Evolutionary conservation across 2,888 invertebrate species (phyloP).

Genomic region (Tanypteryx hageni): DNA sequence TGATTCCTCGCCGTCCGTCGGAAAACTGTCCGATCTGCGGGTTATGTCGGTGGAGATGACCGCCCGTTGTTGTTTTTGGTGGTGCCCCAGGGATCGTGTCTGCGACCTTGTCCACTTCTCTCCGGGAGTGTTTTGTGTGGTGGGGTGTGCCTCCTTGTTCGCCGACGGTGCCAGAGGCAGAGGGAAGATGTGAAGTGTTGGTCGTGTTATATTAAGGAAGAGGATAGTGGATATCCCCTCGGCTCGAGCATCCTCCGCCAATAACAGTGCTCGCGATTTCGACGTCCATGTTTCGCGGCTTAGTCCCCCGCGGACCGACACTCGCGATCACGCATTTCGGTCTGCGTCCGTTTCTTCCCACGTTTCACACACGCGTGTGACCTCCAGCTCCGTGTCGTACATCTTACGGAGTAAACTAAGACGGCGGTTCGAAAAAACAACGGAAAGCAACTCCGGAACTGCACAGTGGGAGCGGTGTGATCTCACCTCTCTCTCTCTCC

Average conservation of each 20-base stretch:
- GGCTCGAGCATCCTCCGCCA: too few species aligned
- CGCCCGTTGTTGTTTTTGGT: background rate
- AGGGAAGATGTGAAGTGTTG: background rate
- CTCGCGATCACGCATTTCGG: background rate
- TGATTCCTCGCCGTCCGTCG: background rate
- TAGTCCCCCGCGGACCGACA: background rate
- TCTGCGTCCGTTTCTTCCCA: background rate
- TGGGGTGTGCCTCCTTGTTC: background rate
- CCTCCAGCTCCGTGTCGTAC: background rate
- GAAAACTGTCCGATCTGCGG: background rate
- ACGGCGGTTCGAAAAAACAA: background rate
- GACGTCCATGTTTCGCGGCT: background rate
- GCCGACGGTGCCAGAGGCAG: background rate
- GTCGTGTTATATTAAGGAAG: too few species aligned
- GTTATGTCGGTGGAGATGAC: background rate
- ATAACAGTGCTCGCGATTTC: too few species aligned
- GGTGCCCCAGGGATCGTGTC: background rate
- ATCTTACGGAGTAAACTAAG: background rate
- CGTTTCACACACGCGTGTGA: background rate
- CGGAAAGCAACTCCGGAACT: background rate
- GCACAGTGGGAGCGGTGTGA: too few species aligned
- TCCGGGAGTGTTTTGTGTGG: background rate
- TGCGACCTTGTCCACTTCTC: background rate
- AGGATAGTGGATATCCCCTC: too few species aligned
- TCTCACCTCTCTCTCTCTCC: background rate